Base-by-base conservation (phyloP, 2,113 vertebrate genomes). In the crab-eating macaque (Macaca fascicularis) region DNA sequence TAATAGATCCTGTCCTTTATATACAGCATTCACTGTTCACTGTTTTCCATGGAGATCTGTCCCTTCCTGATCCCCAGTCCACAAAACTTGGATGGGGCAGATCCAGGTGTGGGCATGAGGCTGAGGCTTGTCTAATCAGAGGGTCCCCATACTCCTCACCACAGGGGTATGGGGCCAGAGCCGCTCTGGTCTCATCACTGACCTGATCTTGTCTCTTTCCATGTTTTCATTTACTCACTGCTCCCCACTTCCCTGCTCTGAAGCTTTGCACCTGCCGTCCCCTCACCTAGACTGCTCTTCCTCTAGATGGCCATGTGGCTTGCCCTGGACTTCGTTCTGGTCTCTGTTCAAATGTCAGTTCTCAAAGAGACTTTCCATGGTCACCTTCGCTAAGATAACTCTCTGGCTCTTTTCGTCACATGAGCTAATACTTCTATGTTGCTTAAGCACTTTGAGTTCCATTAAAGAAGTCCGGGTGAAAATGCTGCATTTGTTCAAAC, bases 101-200 rank as follows among this genome's bases (percentile, higher is more conserved):
- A 25, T 12, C 11, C 50, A 82, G 55, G 59, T 8, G 3, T 81
- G 86, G 27, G 6, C 22, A 38, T 2, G 35, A 79, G 70, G 52
- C 52, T 22, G 70, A 32, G 5, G 12, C 52, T 52, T 69, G 11
- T 48, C 27, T 64, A 0, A 3, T 88, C 17, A 32, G 10, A 23
- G 48, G 57, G 25, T 72, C 30, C 5, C 82, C 38, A 14, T 0
- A 11, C 30, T 75, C 9, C 52, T 95, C 27, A 35, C 22, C 32
- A 3, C 0, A 72, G 17, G 12, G 5, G 6, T 3, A 17, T 2
- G 13, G 22, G 12, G 38, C 14, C 67, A 0, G 2, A 22, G 40
- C 32, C 4, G 7, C 45, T 83, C 27, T 50, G 61, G 13, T 25
- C 40, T 32, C 3, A 0, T 32, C 9, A 48, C 45, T n/a, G 30